Percentiles rank a stretch among this genome's conserved stretches.
These are phyloP conservation scores for Scytalopus superciliaris DNA, from an alignment of 2,113 vertebrate species.

Conservation along the genomic window DNA sequence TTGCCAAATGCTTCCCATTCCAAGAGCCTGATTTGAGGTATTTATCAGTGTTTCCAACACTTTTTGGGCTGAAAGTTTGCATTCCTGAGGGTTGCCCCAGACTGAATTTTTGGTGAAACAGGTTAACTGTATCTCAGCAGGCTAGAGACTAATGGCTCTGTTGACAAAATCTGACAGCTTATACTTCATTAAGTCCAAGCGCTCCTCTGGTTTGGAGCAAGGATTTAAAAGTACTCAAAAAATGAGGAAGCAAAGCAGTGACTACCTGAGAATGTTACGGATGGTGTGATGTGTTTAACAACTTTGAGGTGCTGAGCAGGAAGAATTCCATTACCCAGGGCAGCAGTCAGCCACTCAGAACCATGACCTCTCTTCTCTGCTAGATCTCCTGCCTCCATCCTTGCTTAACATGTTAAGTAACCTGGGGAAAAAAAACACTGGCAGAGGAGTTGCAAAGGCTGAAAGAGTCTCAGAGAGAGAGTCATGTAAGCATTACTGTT, in stretches of 20 bases:
- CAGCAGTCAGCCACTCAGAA: not conserved
- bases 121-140: not conserved
- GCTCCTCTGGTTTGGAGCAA: not conserved
- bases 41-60: not conserved
- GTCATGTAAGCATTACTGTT: not conserved
- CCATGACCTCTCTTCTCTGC: not conserved
- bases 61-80: not conserved
- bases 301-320: not conserved
- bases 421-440: not conserved
- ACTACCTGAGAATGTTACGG: not conserved
- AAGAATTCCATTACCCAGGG: not conserved
- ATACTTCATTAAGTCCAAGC: not conserved
- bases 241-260: not conserved
- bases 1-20: conserved; percentile 51
- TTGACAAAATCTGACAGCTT: not conserved
- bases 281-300: not conserved
- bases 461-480: not conserved
- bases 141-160: not conserved
- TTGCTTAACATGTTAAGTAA: not conserved
- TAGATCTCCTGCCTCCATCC: not conserved
- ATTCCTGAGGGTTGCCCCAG: conserved; percentile 7
- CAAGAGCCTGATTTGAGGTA: conserved; percentile 9
- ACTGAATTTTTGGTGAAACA: conserved; percentile 15
- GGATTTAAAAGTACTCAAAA: conserved; percentile 1
- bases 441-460: not conserved